Conservation (phyloP, 37 sponge, comb jelly and placozoan genomes). For the Aplysina aerophoba region DNA sequence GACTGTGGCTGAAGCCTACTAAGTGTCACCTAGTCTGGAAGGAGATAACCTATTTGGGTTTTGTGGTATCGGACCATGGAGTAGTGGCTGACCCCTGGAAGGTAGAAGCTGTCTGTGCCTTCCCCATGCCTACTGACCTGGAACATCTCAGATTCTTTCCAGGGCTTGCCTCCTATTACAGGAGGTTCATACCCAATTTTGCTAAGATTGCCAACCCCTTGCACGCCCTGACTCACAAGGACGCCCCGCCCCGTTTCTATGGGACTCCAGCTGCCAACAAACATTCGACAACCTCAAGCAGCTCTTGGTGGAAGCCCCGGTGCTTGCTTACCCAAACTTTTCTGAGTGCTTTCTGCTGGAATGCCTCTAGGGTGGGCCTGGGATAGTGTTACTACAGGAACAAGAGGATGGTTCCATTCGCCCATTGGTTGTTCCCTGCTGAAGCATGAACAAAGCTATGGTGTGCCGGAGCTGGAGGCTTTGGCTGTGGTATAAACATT, state of each 20-base stretch:
- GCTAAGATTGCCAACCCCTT: constrained; percentile 32
- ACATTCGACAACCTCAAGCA: constrained; percentile 45
- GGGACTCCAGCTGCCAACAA: constrained; percentile 29
- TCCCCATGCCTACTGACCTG: constrained; percentile 10
- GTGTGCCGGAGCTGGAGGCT: constrained; percentile 48
- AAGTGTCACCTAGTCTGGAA: constrained; percentile 34
- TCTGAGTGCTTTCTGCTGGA: constrained; percentile 29
- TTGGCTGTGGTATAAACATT: constrained; percentile 52
- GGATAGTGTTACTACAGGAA: constrained; percentile 45
- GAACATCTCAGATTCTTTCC: constrained; percentile 32
- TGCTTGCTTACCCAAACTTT: constrained; percentile 48
- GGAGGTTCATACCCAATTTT: constrained; percentile 16
- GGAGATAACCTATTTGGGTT: constrained; percentile 35
- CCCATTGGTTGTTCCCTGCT: constrained; percentile 28
- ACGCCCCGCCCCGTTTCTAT: constrained; percentile 35
- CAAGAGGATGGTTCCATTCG: constrained; percentile 18
- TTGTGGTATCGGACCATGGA: constrained; percentile 42
- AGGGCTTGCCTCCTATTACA: constrained; percentile 37
- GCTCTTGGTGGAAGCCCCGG: constrained; percentile 27
- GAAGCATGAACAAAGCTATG: constrained; percentile 43
- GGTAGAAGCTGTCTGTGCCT: constrained; percentile 17
- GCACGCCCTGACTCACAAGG: not conserved
- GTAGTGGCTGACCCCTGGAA: constrained; percentile 37
- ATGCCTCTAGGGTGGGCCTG: constrained; percentile 45
- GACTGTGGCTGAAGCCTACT: constrained; percentile 35